Evolutionary conservation across 2,113 vertebrate genomes (phyloP), one percentile per base, ranked within the genome.

Genomic region (Barnardius zonarius): DNA sequence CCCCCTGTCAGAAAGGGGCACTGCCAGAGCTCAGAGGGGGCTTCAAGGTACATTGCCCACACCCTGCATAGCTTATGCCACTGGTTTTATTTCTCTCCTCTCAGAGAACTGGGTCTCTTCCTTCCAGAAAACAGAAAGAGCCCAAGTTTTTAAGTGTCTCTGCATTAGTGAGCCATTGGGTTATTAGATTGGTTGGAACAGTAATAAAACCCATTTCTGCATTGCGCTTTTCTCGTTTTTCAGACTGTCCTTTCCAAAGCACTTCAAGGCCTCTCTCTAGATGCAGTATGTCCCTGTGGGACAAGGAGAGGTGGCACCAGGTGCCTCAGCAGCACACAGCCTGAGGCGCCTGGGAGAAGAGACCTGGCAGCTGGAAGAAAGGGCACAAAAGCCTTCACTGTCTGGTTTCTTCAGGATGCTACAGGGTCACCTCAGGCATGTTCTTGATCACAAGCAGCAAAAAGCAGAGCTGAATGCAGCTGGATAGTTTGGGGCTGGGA

Each of bases 251-350:
- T 52, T 92, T 77, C 82, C 16, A 66, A 92, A 92, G 8, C 13
- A 61, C 39, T 54, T 83, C 22, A 89, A 57, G 24, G 10, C 9
- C 18, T 2, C 5, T 64, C n/a, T 69, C 44, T 48, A 59, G 20
- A 62, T 48, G 22, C 15, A 0, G 0, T 1, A 48, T 43, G 8
- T 62, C 35, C 20, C 31, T 1, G 0, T 0, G 3, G 41, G 67
- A 83, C 59, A 77, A 18, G 5, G 25, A 83, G 8, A 83, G 20
- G 17, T 76, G 33, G 31, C 24, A 77, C 9, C 3, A 5, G 5
- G 6, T 92, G n/a, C 28, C 46, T 74, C 68, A 54, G 49, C 14
- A 85, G 35, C 51, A 88, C 30, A 64, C 16, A 82, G 39, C 31
- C 74, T 8, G 5, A 18, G 74, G 14, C 0, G 0, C 35, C 18